Evolutionary conservation across 2,113 vertebrate species (phyloP).

Genomic region (Alexandromys fortis): DNA sequence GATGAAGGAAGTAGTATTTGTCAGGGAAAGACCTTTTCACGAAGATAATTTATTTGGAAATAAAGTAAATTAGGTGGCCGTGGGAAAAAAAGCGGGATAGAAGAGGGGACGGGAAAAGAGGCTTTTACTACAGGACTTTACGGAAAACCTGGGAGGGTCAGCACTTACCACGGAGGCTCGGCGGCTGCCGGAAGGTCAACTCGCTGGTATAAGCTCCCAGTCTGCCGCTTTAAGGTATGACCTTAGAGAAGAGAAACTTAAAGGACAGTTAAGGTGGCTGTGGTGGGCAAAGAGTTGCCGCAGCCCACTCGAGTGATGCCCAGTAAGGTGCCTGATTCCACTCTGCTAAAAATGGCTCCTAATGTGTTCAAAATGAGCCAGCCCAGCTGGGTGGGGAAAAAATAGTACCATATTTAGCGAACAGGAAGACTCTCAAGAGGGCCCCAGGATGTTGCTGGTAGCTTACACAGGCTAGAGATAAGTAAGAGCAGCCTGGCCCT

Average conservation of each 20-base stretch:
- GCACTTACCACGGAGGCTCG: neutral
- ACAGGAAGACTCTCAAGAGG: neutral
- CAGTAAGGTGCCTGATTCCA: neutral
- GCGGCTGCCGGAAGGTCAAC: neutral
- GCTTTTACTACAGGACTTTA: neutral
- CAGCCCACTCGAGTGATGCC: neutral
- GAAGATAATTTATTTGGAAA: conserved; percentile 4
- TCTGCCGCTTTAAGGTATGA: neutral
- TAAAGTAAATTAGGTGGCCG: neutral
- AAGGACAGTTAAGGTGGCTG: neutral
- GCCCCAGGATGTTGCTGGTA: neutral
- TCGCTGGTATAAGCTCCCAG: neutral
- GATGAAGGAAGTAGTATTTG: neutral
- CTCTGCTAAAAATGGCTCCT: neutral
- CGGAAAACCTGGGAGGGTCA: neutral
- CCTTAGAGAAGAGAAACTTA: neutral
- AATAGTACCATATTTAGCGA: neutral
- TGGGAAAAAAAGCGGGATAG: neutral
- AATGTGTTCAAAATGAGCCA: neutral
- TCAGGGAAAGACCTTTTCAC: conserved; percentile 22
- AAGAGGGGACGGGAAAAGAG: neutral
- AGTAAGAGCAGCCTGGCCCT: neutral
- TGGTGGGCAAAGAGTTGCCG: neutral
- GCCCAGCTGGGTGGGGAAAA: neutral
- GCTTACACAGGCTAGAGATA: neutral